Conservation (phyloP, 2,113 vertebrate genomes). For the Cinclus mexicanus region DNA sequence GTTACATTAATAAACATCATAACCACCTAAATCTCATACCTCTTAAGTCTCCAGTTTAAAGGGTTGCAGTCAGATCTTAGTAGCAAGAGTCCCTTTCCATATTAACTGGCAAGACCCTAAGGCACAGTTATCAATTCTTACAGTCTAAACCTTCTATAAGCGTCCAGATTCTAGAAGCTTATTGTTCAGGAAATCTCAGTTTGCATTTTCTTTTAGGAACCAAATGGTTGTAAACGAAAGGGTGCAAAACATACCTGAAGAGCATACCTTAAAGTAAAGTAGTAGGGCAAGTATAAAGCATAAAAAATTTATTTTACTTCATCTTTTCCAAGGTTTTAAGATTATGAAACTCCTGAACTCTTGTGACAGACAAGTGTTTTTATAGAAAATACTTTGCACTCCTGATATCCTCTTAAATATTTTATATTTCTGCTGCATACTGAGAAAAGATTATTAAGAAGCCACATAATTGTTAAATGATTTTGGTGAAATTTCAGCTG, state of each 20-base stretch:
- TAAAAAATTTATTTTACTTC: neutral
- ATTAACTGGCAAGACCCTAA: neutral
- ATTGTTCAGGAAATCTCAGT: neutral
- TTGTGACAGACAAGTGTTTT: neutral
- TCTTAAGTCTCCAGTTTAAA: neutral
- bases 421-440: neutral
- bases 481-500: neutral
- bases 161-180: neutral
- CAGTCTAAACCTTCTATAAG: neutral
- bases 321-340: neutral
- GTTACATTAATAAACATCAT: neutral
- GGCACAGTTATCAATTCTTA: neutral
- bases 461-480: neutral
- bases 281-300: neutral
- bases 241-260: neutral
- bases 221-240: neutral
- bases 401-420: neutral
- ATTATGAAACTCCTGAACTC: neutral
- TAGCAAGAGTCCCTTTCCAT: neutral
- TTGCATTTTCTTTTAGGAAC: neutral
- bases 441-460: neutral
- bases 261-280: neutral
- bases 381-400: neutral
- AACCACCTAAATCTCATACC: neutral
- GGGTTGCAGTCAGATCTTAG: neutral